These are phyloP conservation scores for Lycophotia porphyrea DNA, from an alignment of 2,888 invertebrate species.

Conservation along the genomic window DNA sequence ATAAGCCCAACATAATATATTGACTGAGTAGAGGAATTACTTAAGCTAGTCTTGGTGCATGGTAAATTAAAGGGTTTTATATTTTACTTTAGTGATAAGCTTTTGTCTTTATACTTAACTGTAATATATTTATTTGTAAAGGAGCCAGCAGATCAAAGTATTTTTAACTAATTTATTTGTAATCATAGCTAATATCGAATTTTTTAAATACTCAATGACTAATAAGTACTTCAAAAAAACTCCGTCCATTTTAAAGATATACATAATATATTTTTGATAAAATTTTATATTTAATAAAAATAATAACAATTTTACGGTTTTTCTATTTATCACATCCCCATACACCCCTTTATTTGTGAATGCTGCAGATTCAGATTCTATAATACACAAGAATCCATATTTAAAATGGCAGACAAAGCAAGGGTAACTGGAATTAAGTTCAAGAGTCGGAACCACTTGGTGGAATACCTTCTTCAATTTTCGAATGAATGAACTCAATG, in stretches of 20 bases:
- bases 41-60: not conserved
- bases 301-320: not conserved
- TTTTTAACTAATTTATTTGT: slow-evolving; percentile 15
- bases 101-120: not conserved
- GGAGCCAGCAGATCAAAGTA: slow-evolving; percentile 23
- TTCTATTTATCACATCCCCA: not conserved
- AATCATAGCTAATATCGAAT: not conserved
- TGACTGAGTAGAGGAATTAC: not conserved
- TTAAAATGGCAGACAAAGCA: not conserved
- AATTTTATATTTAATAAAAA: slow-evolving; percentile 31
- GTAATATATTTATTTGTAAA: slow-evolving; percentile 12
- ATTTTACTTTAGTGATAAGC: not conserved
- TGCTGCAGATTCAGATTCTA: not conserved
- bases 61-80: not conserved
- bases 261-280: slow-evolving; percentile 33
- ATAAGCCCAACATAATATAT: not conserved
- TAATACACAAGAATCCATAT: not conserved
- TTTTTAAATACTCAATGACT: slow-evolving; percentile 30
- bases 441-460: not conserved
- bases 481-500: not conserved
- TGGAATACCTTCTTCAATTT: not conserved
- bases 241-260: slow-evolving; percentile 45
- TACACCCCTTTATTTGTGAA: not conserved
- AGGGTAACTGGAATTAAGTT: not conserved
- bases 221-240: slow-evolving; percentile 14